Base-by-base conservation (phyloP, 2,113 vertebrate genomes). In the Leptobrachium leishanense region DNA sequence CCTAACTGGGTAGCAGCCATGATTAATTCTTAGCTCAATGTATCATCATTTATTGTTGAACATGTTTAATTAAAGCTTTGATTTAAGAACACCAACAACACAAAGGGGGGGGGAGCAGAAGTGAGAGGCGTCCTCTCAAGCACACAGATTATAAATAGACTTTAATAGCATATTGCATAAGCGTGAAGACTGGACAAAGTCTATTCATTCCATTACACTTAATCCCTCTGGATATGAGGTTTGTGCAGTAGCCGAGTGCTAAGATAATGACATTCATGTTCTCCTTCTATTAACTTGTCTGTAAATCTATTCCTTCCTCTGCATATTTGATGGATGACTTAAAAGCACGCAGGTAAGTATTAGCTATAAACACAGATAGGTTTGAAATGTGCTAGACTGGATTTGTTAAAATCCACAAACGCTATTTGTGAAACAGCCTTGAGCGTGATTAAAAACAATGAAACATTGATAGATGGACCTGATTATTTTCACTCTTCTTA, bases 381-480 rank as follows among this genome's bases (percentile, higher is more conserved):
- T 12, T 43, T 50, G 69, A 72, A 72, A 72, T 54, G 8, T 72
- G 69, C 20, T 72, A 31, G 20, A 31, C 50, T 46, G 31, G 50
- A 72, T 72, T 39, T 72, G 50, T 44, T 39, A 54, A 31, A 53
- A 72, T 53, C 46, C 44, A 40, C 44, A 1, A 9, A 20, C 46
- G 46, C 40, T 54, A 54, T 72, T 44, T 72, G 50, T 39, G 39
- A 72, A 72, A 72, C 20, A 44, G 67, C 13, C 42, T 69, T 10
- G 46, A 53, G 43, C 12, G 31, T 40, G 8, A 54, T 44, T 46
- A 54, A 39, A 72, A 54, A 54, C 46, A 31, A 55, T 54, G 69
- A 31, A 9, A 44, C 31, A 72, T 53, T 72, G 77, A 31, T 31
- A 5, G 72, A 81, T 41, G 65, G 64, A 70, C 15, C 43, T 50